Percentiles rank a stretch among this genome's conserved stretches.
These are phyloP conservation scores for Diploptera punctata DNA, from an alignment of 2,888 invertebrate species.

Conservation along the genomic window DNA sequence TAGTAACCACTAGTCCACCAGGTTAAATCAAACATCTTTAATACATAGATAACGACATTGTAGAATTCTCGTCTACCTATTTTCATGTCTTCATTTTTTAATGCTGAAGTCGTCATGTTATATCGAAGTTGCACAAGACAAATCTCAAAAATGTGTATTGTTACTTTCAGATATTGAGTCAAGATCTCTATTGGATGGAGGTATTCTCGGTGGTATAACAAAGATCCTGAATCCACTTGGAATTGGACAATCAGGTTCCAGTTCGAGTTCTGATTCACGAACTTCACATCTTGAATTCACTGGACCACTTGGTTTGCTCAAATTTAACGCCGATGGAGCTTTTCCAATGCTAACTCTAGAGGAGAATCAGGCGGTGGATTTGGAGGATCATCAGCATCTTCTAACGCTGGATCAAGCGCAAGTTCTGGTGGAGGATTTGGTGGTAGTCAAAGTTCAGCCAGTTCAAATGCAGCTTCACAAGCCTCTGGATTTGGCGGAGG, in stretches of 20 bases:
- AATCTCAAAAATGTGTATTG: too few relatives aligned
- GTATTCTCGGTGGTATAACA: background rate
- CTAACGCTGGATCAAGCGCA: background rate
- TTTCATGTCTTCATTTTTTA: too few relatives aligned
- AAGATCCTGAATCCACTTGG: background rate
- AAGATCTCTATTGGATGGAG: background rate
- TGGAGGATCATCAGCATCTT: background rate
- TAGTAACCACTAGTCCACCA: too few relatives aligned
- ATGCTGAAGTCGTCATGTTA: too few relatives aligned
- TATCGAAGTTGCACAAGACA: too few relatives aligned
- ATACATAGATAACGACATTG: too few relatives aligned
- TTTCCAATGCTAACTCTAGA: background rate
- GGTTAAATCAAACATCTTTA: too few relatives aligned
- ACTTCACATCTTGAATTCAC: conserved; percentile 1
- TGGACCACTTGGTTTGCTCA: background rate
- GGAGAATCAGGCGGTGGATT: background rate
- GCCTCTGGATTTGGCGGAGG: background rate
- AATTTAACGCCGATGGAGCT: background rate
- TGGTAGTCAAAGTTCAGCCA: background rate
- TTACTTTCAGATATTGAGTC: background rate
- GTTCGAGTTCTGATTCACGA: background rate
- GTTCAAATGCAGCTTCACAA: background rate
- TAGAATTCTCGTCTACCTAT: too few relatives aligned
- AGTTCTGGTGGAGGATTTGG: background rate
- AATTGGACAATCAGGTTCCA: background rate